A percentile compares a stretch with the other conserved stretches of the same genome.
Conservation (phyloP, 2,113 vertebrate genomes). For the Thalassarche chlororhynchos region DNA sequence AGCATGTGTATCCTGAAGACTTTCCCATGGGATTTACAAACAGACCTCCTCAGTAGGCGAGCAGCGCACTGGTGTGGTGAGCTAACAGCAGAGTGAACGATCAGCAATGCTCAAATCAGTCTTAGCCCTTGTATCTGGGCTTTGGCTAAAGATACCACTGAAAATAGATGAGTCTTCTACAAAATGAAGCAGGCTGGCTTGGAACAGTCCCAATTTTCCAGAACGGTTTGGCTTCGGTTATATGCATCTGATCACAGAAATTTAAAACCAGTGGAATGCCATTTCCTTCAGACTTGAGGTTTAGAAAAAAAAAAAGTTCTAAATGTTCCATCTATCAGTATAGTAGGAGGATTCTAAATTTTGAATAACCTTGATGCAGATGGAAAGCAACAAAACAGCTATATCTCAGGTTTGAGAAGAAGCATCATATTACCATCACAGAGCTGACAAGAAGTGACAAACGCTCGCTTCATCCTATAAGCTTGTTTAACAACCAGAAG, state of each 20-base stretch:
- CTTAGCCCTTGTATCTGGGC: background rate
- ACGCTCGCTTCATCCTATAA: conserved; percentile 21
- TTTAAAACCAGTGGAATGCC: background rate
- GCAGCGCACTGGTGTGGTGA: background rate
- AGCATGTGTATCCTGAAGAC: background rate
- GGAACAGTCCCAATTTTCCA: background rate
- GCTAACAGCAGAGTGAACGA: background rate
- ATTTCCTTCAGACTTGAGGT: background rate
- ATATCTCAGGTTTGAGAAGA: background rate
- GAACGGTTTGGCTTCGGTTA: background rate
- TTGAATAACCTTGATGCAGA: conserved; percentile 8
- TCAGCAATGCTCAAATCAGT: background rate
- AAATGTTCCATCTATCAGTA: conserved; percentile 27
- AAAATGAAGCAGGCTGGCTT: background rate
- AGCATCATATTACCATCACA: background rate
- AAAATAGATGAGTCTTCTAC: background rate
- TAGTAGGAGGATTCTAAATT: conserved; percentile 23
- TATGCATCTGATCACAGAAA: background rate
- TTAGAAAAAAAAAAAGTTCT: background rate
- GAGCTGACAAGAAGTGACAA: conserved; percentile 60
- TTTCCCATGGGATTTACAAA: background rate
- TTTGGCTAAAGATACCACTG: background rate
- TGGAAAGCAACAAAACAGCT: conserved; percentile 8
- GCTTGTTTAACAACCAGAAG: conserved; percentile 43
- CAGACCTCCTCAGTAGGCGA: background rate